Percentiles rank a stretch among this genome's conserved stretches.
Evolutionary conservation across 2,797 vertebrate genomes (phyloP).

Genomic region (Pseudocheirus occidentalis): DNA sequence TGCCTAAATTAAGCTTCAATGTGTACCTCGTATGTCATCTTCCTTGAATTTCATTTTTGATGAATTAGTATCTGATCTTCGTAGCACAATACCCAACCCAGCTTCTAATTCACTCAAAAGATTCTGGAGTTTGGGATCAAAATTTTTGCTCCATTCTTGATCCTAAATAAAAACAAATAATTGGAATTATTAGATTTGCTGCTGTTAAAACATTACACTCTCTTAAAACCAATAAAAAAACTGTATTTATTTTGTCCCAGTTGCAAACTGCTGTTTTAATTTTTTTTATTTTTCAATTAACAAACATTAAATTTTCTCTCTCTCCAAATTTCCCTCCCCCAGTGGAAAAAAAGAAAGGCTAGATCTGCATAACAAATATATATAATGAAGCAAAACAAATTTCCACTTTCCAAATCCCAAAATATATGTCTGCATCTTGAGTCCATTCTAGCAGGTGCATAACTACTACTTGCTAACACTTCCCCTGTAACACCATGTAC

Average conservation of each 20-base stretch:
- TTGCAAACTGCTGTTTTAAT: background rate
- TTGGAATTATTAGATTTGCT: constrained; percentile 19
- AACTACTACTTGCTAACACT: background rate
- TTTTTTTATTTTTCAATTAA: background rate
- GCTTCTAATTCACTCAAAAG: constrained; percentile 94
- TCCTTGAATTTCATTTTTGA: constrained; percentile 86
- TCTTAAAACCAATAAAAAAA: background rate
- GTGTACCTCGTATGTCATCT: constrained; percentile 90
- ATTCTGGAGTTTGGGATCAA: constrained; percentile 95
- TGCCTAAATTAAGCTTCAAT: constrained; percentile 21
- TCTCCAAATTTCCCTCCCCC: background rate
- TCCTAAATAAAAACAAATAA: constrained; percentile 85
- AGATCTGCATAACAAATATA: background rate
- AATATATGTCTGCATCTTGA: background rate
- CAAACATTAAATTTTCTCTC: background rate
- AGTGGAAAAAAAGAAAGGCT: background rate
- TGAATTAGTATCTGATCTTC: constrained; percentile 86
- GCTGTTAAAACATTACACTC: background rate
- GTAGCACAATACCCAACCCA: constrained; percentile 92
- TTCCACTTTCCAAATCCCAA: background rate
- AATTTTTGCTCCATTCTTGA: constrained; percentile 92
- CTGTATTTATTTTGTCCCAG: background rate
- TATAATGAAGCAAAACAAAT: background rate
- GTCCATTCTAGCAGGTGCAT: background rate
- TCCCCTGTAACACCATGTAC: too few species aligned